Evolutionary conservation across 92 coral and sea anemone species (phyloP).

Genomic region (Phenganax stokvisi): DNA sequence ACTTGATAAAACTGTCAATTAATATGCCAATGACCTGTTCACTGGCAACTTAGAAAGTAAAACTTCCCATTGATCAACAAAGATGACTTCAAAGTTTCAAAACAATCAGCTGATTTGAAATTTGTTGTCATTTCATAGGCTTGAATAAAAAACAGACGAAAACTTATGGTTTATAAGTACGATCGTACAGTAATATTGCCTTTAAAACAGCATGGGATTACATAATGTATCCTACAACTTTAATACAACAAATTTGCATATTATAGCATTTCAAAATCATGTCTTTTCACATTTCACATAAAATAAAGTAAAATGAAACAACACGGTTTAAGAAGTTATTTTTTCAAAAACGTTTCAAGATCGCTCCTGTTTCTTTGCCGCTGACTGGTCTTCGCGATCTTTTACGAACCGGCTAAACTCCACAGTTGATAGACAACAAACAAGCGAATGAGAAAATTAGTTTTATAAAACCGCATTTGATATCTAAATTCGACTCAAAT

Average conservation of each 20-base stretch:
- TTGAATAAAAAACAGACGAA: too few species aligned
- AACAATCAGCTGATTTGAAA: background rate
- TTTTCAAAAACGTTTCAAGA: background rate
- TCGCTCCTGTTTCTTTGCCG: background rate
- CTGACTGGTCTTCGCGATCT: slow-evolving; percentile 12
- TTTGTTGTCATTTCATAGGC: too few species aligned
- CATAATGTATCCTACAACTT: background rate
- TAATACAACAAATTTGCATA: slow-evolving; percentile 13
- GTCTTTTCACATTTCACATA: background rate
- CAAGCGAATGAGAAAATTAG: background rate
- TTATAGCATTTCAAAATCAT: background rate
- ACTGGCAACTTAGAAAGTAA: background rate
- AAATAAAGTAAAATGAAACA: background rate
- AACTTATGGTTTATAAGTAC: background rate
- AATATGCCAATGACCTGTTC: background rate
- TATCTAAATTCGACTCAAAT: background rate
- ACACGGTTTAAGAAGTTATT: background rate
- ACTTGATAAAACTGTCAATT: background rate
- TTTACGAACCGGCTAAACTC: slow-evolving; percentile 7
- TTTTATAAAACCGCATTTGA: background rate
- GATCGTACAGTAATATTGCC: background rate
- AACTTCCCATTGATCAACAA: background rate
- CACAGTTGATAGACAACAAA: background rate
- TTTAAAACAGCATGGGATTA: background rate
- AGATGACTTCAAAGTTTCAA: slow-evolving; percentile 5